Evolutionary conservation across 1,140 invertebrate species (phyloP).

Genomic region (Cyclina sinensis): DNA sequence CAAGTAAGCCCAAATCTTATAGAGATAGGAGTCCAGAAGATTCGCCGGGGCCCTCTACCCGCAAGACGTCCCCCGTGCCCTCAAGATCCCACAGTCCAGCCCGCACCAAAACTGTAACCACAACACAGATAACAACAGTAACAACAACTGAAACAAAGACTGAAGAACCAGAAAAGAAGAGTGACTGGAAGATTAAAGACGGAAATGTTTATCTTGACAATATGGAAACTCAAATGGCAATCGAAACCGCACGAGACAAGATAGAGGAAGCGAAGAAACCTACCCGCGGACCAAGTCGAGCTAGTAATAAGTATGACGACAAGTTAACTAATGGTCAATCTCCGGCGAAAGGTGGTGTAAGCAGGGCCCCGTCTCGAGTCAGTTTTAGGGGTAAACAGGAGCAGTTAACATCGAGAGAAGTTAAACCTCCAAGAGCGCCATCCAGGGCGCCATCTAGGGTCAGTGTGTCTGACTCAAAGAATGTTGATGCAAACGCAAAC

Average conservation of each 20-base stretch:
- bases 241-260: constrained; percentile 45
- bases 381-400: constrained; percentile 31
- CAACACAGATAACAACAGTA: neutral
- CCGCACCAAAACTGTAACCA: neutral
- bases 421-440: neutral
- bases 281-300: neutral
- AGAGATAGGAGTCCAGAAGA: neutral
- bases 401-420: neutral
- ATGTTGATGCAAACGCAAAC: neutral
- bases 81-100: neutral
- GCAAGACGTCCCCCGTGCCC: neutral
- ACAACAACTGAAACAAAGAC: neutral
- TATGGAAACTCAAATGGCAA: constrained; percentile 59
- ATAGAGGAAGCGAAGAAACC: neutral
- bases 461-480: constrained; percentile 8
- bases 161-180: neutral
- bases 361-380: constrained; percentile 41
- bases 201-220: constrained; percentile 44
- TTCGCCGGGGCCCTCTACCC: neutral
- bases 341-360: neutral
- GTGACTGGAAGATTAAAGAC: constrained; percentile 23
- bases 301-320: neutral
- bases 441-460: constrained; percentile 2
- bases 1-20: neutral
- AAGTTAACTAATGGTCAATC: neutral